Percentiles rank a stretch among this genome's conserved stretches.
Evolutionary conservation across 2,113 vertebrate species (phyloP).

Genomic region (Cervus canadensis): DNA sequence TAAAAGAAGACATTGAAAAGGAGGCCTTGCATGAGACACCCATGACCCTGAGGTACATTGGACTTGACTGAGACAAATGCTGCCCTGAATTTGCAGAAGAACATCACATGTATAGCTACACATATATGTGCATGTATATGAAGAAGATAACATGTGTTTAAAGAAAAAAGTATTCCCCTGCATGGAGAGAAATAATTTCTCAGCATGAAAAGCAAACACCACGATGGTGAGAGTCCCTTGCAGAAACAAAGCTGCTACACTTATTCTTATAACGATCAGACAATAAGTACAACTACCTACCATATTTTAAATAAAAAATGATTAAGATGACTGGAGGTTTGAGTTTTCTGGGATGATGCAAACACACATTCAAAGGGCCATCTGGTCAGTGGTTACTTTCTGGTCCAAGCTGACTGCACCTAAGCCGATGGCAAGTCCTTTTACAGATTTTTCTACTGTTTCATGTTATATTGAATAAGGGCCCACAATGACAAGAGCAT

Average conservation of each 20-base stretch:
- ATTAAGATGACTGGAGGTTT: not conserved
- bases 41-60: not conserved
- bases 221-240: slow-evolving; percentile 28
- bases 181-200: slow-evolving; percentile 21
- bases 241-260: slow-evolving; percentile 48
- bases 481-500: slow-evolving; percentile 32
- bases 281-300: slow-evolving; percentile 25
- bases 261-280: slow-evolving; percentile 22
- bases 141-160: not conserved
- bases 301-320: slow-evolving; percentile 5
- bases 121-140: not conserved
- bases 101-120: not conserved
- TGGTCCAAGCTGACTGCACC: not conserved
- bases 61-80: slow-evolving; percentile 47
- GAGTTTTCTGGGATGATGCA: not conserved
- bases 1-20: slow-evolving; percentile 27
- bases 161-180: slow-evolving; percentile 16
- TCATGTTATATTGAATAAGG: not conserved
- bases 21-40: not conserved
- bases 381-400: slow-evolving; percentile 53
- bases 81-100: not conserved
- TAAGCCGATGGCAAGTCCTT: not conserved
- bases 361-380: slow-evolving; percentile 44
- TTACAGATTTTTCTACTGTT: not conserved
- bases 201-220: slow-evolving; percentile 24